Base-by-base conservation (phyloP, 1,140 invertebrate species). In the Aphelenchoides avenae region DNA sequence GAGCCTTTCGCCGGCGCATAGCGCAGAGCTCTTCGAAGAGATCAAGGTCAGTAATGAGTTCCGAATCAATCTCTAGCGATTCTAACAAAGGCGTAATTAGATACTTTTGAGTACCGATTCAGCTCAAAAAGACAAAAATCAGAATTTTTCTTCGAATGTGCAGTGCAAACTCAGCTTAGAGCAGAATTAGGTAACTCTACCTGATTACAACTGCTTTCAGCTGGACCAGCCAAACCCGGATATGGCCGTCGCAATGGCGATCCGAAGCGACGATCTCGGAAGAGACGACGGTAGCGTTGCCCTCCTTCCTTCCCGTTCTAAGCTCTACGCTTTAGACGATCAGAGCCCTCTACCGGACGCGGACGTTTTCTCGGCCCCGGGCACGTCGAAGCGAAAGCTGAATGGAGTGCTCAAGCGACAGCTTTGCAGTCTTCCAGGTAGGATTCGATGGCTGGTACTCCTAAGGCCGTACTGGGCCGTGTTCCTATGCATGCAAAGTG, bases 21-120 rank as follows among this genome's bases (percentile, higher is more conserved):
- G 57, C 31, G 73, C 71, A 9, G 71, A 74, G 54, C 58, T 71
- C n/a, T 74, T 76, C 33, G 65, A 68, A 50, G 71, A 74, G 46
- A 22, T 76, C 2, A 76, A 76, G 52, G 70, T 73, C 34, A 22
- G 43, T 11, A 9, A 1, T 56, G 13, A 26, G 15, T 18, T 11
- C 15, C 5, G 15, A 29, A 9, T 18, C 27, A 52, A 5, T 20
- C 6, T 7, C 6, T 59, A 59, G 50, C 11, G 15, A 18, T 11
- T 9, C 48, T 1, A 22, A 46, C 0, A 26, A 51, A 51, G 5
- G n/a, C 15, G 18, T 3, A 39, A 15, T 37, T 46, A 13, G 15
- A 15, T 59, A 51, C 22, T 13, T 64, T 56, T 13, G 6, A 7
- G 5, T 34, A 11, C 34, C 13, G 15, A 29, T 56, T 7, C 7